These are phyloP conservation scores for Candoia aspera DNA, from an alignment of 2,113 vertebrate genomes.

Conservation along the genomic window DNA sequence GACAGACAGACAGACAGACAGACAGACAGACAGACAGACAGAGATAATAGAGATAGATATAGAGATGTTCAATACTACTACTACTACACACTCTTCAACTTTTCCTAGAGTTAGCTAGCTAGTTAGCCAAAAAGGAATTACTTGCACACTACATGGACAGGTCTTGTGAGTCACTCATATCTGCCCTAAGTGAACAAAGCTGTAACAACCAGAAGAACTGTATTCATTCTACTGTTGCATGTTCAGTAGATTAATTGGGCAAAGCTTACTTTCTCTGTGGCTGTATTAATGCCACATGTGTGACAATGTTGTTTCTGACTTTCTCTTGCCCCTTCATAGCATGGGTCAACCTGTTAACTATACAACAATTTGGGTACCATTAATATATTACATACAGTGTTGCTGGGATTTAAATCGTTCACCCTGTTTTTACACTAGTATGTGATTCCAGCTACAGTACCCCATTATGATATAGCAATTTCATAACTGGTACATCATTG, in stretches of 20 bases:
- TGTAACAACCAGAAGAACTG: background rate
- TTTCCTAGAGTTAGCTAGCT: background rate
- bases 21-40: no score
- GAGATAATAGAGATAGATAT: background rate
- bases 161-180: background rate
- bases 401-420: background rate
- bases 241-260: background rate
- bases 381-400: background rate
- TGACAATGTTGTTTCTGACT: background rate
- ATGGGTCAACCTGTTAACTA: background rate
- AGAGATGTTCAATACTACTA: background rate
- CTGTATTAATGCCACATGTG: background rate
- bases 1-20: background rate
- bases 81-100: background rate
- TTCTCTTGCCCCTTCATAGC: background rate
- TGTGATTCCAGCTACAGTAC: background rate
- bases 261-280: background rate
- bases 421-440: background rate
- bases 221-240: background rate
- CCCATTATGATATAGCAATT: background rate
- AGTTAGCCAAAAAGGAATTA: background rate
- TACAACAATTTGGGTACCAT: background rate
- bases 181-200: background rate
- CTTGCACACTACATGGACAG: background rate
- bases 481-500: background rate